phyloP scores from a whole-genome alignment of 2,113 vertebrate genomes.

The Saguinus imperator region DNA sequence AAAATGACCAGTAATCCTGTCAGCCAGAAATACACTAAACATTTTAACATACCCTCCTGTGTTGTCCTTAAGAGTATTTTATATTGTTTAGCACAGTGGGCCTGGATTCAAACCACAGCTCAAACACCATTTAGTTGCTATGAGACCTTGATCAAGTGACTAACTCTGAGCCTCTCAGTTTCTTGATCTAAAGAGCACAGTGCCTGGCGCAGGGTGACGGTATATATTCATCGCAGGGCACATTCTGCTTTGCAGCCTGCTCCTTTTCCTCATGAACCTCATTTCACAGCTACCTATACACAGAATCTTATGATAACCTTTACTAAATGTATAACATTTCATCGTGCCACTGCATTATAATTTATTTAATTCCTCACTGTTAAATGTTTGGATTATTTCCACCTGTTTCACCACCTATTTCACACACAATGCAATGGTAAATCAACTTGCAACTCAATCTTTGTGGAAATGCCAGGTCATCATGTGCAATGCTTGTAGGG shows the following conservation, averaged over 20 bases:
- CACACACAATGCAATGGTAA: background rate
- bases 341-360: accelerated
- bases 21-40: background rate
- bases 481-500: background rate
- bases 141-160: background rate
- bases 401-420: accelerated
- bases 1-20: too few species aligned
- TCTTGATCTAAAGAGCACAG: background rate
- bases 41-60: background rate
- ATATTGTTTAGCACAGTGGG: background rate
- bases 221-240: background rate
- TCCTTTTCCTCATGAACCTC: background rate
- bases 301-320: background rate
- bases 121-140: background rate
- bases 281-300: background rate
- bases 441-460: accelerated
- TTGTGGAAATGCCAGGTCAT: background rate
- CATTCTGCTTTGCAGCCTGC: background rate
- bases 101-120: background rate
- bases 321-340: accelerated
- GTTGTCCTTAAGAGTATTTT: background rate
- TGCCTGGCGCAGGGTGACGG: accelerated
- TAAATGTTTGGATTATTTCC: background rate
- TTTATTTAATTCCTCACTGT: background rate
- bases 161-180: background rate